These are phyloP conservation scores for Varanus komodoensis DNA, from an alignment of 2,113 vertebrate species.

Conservation along the genomic window DNA sequence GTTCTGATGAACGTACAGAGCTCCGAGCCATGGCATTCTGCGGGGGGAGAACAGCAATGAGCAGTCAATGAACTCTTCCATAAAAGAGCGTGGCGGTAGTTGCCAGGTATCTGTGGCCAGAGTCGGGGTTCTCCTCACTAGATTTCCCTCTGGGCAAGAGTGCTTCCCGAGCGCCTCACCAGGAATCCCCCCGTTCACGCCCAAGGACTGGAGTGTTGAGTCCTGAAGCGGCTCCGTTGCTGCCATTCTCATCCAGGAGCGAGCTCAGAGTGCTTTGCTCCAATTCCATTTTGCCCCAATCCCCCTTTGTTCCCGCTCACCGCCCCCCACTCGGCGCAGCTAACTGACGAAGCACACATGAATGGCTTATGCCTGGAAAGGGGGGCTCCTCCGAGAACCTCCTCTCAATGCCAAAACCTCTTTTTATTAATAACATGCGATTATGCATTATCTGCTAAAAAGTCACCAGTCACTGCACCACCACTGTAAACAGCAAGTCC, in stretches of 20 bases:
- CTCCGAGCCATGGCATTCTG: no score
- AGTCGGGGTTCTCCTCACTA: no score
- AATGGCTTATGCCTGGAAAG: neutral
- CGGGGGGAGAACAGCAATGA: neutral
- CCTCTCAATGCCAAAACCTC: neutral
- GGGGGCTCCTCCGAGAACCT: neutral
- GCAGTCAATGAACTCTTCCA: neutral
- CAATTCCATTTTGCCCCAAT: neutral
- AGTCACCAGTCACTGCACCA: no score
- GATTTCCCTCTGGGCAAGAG: neutral
- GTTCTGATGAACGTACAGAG: neutral
- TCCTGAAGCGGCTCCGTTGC: neutral
- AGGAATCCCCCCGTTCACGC: no score
- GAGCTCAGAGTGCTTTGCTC: neutral
- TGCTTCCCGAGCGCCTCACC: neutral
- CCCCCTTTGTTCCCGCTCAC: no score
- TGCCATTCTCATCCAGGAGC: no score
- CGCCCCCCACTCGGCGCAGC: no score
- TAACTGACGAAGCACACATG: neutral
- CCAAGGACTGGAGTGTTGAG: neutral
- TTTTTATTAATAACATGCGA: neutral
- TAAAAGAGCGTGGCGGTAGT: neutral
- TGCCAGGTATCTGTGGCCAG: neutral
- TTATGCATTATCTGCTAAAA: no score
- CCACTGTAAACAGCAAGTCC: no score